Evolutionary conservation across 2,888 invertebrate genomes (phyloP), one percentile per base, ranked within the genome.

Genomic region (Ptychoptera contaminata): DNA sequence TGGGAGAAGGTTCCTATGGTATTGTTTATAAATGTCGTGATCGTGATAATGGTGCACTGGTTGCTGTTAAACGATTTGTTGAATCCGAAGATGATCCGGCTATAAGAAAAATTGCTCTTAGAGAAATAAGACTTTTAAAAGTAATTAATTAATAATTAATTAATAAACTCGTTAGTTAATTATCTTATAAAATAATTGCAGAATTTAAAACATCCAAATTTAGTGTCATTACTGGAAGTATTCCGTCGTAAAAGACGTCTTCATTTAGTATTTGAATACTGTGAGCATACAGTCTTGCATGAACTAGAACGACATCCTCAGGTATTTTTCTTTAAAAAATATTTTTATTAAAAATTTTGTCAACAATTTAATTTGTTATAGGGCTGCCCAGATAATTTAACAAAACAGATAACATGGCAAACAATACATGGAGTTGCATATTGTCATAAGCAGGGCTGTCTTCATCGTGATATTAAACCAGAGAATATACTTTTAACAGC

Each of bases 191-290:
- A 38, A 10, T 42, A 38, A 42, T 40, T 68, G 5, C 71, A 98
- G 94, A 96, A 94, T 70, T 71, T 98, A 51, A 97, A 96, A 63
- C 97, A 98, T 66, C 92, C 92, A 5, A 98, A 98, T 67, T 69
- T 98, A 58, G 92, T 99, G 44, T 96, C 96, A 60, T 72, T 98
- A 49, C 76, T 98, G 57, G 98, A 98, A 70, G 97, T 99, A 47
- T 99, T 98, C 66, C 79, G 96, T 49, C 74, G 92, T 50, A 93
- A 93, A 65, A 75, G 93, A 48, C 88, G 96, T 58, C 72, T 99
- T 42, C 97, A 98, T 67, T 73, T 98, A 49, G 98, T 98, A 30
- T 98, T 98, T 68, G 97, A 98, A 68, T 97, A 85, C 69, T 97
- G 98, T 62, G 97, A 99, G 61, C 81, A 91, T 59, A 98, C 97